These are phyloP conservation scores for Manis javanica DNA, from an alignment of 2,797 vertebrate genomes.

Conservation along the genomic window DNA sequence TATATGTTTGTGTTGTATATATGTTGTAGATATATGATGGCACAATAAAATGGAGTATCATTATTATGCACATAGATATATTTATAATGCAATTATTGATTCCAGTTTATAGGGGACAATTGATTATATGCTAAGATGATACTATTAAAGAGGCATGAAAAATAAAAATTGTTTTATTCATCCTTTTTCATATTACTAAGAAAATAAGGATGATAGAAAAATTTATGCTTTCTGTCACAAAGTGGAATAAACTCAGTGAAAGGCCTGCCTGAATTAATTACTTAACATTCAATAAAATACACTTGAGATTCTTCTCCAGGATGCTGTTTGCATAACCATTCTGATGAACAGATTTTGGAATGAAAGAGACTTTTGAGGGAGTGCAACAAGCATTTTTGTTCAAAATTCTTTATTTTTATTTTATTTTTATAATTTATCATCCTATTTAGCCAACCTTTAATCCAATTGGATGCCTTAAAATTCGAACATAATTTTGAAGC, in stretches of 20 bases:
- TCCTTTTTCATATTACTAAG: background rate
- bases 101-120: background rate
- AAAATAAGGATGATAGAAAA: background rate
- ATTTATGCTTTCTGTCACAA: background rate
- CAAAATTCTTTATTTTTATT: background rate
- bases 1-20: background rate
- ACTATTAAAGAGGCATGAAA: background rate
- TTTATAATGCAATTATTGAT: background rate
- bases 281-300: background rate
- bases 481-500: conserved; percentile 5
- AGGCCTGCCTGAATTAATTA: background rate
- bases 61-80: background rate
- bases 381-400: background rate
- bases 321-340: background rate
- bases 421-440: background rate
- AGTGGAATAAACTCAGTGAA: background rate
- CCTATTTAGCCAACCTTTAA: background rate
- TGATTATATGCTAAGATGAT: background rate
- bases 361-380: background rate
- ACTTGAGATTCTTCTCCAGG: background rate
- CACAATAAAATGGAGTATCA: background rate
- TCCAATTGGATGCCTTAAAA: background rate
- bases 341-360: background rate
- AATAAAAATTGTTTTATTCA: background rate
- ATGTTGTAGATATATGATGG: too few species aligned